Conservation (phyloP, 2,797 vertebrate genomes). For the Glyptemys insculpta region DNA sequence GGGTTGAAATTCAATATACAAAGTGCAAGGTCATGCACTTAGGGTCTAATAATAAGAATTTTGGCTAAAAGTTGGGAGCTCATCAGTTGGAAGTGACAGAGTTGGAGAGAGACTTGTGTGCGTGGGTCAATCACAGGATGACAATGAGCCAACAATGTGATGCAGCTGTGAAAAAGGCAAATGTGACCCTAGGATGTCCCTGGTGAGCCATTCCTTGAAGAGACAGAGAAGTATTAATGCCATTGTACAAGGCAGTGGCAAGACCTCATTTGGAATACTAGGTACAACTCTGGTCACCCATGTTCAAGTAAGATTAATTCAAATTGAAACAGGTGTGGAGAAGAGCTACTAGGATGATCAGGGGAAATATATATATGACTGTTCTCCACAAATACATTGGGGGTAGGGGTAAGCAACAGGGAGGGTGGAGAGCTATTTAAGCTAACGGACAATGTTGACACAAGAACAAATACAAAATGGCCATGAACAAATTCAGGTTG, state of each 20-base stretch:
- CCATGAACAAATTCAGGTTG: not conserved
- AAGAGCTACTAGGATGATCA: not conserved
- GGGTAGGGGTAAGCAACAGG: not conserved
- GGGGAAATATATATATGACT: not conserved
- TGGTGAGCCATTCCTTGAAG: not conserved
- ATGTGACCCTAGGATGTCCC: not conserved
- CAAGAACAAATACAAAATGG: not conserved
- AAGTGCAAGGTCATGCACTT: not conserved
- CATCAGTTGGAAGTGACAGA: not conserved
- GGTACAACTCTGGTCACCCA: not conserved
- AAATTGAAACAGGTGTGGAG: not conserved
- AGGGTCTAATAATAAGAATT: not conserved
- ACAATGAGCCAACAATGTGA: not conserved
- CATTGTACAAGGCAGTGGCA: not conserved
- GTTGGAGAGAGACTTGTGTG: not conserved
- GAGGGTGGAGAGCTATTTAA: not conserved
- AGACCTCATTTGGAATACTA: not conserved
- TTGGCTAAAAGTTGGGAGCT: not conserved
- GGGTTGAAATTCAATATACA: not conserved
- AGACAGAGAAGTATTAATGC: not conserved
- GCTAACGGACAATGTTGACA: not conserved
- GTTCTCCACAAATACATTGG: not conserved
- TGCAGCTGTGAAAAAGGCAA: not conserved
- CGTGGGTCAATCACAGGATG: not conserved
- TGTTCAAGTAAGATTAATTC: not conserved